Evolutionary conservation across 2,113 vertebrate species (phyloP).

Genomic region (Myocastor coypus): DNA sequence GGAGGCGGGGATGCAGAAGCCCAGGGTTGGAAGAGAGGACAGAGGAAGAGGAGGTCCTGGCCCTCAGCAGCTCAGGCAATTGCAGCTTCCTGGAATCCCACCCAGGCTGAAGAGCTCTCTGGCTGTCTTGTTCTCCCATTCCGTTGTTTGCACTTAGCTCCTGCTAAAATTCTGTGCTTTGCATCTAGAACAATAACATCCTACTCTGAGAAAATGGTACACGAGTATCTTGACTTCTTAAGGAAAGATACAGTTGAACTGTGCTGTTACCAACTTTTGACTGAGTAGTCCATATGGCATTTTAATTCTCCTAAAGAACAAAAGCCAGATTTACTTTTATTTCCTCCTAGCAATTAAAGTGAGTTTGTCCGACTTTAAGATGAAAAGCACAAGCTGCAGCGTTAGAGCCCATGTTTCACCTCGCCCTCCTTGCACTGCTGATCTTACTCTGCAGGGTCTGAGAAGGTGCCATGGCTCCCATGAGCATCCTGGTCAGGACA

Average conservation of each 20-base stretch:
- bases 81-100: fast-evolving
- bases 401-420: neutral
- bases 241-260: neutral
- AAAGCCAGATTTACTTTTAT: neutral
- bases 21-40: neutral
- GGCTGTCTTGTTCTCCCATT: neutral
- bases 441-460: too few relatives aligned
- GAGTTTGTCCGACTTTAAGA: neutral
- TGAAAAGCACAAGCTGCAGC: neutral
- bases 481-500: neutral
- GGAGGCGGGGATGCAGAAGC: neutral
- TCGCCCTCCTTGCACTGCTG: fast-evolving
- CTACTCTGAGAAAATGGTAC: neutral
- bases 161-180: neutral
- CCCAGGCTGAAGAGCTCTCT: neutral
- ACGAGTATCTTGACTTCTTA: neutral
- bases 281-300: neutral
- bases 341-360: neutral
- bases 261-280: neutral
- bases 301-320: neutral
- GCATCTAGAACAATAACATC: neutral
- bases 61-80: neutral
- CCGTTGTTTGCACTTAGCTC: neutral
- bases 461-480: fast-evolving
- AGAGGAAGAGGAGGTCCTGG: too few relatives aligned